phyloP scores from a whole-genome alignment of 1,140 invertebrate species.

The Megalopta genalis region DNA sequence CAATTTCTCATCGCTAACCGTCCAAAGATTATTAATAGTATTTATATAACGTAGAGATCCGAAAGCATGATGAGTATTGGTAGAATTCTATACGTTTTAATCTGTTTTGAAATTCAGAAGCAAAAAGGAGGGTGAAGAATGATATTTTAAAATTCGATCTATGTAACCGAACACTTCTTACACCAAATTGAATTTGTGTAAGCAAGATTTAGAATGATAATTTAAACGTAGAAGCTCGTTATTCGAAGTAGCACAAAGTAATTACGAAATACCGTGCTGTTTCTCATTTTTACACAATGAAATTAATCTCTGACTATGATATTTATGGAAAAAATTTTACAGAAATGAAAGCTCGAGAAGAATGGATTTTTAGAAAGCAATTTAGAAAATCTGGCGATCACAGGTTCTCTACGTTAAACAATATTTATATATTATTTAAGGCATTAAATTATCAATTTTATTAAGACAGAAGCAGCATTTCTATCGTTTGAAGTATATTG shows the following conservation, averaged over 20 bases:
- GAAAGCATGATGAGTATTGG: constrained; percentile 16
- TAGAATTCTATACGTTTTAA: neutral
- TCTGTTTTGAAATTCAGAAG: neutral
- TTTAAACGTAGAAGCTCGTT: constrained; percentile 15
- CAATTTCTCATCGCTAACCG: neutral
- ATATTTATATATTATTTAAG: neutral
- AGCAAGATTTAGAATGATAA: neutral
- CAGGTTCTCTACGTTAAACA: constrained; percentile 43
- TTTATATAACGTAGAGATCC: constrained; percentile 29
- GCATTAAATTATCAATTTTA: constrained; percentile 13
- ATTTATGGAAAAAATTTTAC: constrained; percentile 3
- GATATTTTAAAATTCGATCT: neutral
- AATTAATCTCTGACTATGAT: neutral
- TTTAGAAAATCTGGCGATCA: constrained; percentile 22
- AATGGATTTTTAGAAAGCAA: constrained; percentile 3
- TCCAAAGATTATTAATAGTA: constrained; percentile 4
- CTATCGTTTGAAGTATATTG: neutral
- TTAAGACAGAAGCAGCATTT: neutral
- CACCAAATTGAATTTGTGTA: constrained; percentile 12
- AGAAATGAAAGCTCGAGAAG: neutral
- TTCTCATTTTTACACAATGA: constrained; percentile 13
- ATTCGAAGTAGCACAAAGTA: neutral
- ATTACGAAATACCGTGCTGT: neutral
- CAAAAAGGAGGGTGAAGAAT: neutral
- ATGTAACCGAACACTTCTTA: constrained; percentile 4